phyloP scores from a whole-genome alignment of 2,113 vertebrate genomes.

The Perccottus glenii region DNA sequence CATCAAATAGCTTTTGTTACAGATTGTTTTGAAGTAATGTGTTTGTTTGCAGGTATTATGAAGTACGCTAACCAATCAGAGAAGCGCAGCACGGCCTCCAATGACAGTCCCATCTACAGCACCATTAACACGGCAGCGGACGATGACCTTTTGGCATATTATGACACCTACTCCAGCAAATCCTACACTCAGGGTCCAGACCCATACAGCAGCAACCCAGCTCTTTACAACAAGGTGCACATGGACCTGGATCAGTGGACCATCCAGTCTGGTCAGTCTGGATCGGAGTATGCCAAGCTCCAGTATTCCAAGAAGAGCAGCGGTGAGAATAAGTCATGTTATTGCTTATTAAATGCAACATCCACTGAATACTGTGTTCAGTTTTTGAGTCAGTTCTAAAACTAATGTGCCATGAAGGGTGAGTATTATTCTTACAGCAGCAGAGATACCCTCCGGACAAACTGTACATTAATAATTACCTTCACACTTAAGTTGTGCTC shows the following conservation, averaged over 20 bases:
- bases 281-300: conserved; percentile 79
- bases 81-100: conserved; percentile 77
- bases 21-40: not conserved
- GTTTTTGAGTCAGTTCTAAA: not conserved
- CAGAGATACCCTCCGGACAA: not conserved
- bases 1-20: not conserved
- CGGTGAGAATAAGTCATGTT: conserved; percentile 32
- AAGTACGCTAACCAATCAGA: conserved; percentile 87
- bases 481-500: not conserved
- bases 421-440: not conserved
- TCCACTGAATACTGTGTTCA: not conserved
- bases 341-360: no score
- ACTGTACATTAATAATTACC: not conserved
- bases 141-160: conserved; percentile 78
- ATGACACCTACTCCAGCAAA: conserved; percentile 77
- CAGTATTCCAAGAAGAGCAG: conserved; percentile 70
- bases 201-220: conserved; percentile 79
- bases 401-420: not conserved
- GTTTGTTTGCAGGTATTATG: conserved; percentile 84
- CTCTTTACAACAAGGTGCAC: conserved; percentile 76
- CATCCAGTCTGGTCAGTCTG: conserved; percentile 74
- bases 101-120: conserved; percentile 91
- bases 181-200: conserved; percentile 71
- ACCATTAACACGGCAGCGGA: conserved; percentile 86
- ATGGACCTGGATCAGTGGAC: conserved; percentile 76